These are phyloP conservation scores for Chauna torquata DNA, from an alignment of 2,113 vertebrate genomes.

Conservation along the genomic window DNA sequence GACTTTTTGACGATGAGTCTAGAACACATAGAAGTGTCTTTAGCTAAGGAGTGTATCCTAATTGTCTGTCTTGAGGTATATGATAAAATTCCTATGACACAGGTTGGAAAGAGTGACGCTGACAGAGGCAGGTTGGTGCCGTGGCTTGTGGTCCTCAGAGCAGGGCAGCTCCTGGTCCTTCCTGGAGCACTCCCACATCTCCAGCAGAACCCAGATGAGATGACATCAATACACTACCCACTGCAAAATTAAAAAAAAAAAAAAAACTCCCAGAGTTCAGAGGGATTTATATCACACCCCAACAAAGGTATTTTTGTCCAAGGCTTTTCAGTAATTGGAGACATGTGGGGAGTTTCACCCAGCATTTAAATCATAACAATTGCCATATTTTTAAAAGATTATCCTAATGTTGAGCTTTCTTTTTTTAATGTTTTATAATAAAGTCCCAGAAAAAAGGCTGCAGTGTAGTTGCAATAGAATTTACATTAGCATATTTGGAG, in stretches of 20 bases:
- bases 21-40: background rate
- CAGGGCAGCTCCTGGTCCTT: background rate
- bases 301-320: background rate
- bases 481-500: slow-evolving; percentile 76
- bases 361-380: slow-evolving; percentile 47
- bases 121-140: background rate
- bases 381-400: slow-evolving; percentile 69
- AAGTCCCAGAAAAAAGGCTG: slow-evolving; percentile 62
- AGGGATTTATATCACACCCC: background rate
- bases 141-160: background rate
- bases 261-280: background rate
- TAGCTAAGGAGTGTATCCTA: background rate
- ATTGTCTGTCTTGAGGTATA: background rate
- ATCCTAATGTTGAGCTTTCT: slow-evolving; percentile 61
- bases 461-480: slow-evolving; percentile 66
- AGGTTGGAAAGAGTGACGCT: background rate
- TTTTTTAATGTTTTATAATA: slow-evolving; percentile 70
- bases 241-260: background rate
- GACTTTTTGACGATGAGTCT: background rate
- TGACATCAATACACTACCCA: background rate
- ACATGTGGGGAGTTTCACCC: slow-evolving; percentile 6
- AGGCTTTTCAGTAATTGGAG: slow-evolving; percentile 25
- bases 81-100: background rate
- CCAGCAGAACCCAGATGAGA: background rate
- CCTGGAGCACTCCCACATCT: background rate